A percentile compares a stretch with the other conserved stretches of the same genome.
These are phyloP conservation scores for Caenorhabditis afra DNA, from an alignment of 2,888 invertebrate genomes.

Conservation along the genomic window DNA sequence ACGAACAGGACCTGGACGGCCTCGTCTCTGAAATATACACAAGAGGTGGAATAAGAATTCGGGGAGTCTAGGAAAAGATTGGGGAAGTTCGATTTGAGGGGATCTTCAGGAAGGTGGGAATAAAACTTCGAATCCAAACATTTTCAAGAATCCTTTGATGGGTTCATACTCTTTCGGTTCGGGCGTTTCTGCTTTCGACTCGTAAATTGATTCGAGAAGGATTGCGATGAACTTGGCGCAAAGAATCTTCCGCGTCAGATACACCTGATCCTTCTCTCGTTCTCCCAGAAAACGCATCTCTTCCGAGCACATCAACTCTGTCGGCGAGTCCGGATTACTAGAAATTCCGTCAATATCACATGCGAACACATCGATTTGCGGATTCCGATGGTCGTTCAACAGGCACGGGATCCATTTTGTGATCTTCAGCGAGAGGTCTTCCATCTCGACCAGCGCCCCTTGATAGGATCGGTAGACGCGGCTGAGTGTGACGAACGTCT, in stretches of 20 bases:
- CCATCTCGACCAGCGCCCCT: constrained; percentile 38
- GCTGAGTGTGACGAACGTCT: constrained; percentile 54
- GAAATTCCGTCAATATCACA: constrained; percentile 56
- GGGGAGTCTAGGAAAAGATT: too few species aligned
- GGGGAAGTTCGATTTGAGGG: not conserved
- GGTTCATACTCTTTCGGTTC: constrained; percentile 64
- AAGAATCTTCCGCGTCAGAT: constrained; percentile 74
- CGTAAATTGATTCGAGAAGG: constrained; percentile 65
- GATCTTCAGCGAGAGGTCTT: constrained; percentile 60
- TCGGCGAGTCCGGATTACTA: constrained; percentile 36
- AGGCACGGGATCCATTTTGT: constrained; percentile 77
- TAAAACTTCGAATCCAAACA: too few species aligned
- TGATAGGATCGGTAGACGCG: constrained; percentile 30
- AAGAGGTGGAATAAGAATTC: too few species aligned
- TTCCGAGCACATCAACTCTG: constrained; percentile 68
- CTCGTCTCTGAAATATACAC: constrained; percentile 27
- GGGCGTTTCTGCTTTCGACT: constrained; percentile 47
- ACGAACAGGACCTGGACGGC: constrained; percentile 72
- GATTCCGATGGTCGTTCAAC: constrained; percentile 71
- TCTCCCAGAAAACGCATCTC: constrained; percentile 64
- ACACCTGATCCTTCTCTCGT: constrained; percentile 67
- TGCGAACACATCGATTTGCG: constrained; percentile 69
- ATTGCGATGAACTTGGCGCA: constrained; percentile 76
- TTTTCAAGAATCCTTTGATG: too few species aligned
- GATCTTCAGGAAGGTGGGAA: too few species aligned